phyloP scores from a whole-genome alignment of 1,140 invertebrate genomes.

The Heliconius melpomene region DNA sequence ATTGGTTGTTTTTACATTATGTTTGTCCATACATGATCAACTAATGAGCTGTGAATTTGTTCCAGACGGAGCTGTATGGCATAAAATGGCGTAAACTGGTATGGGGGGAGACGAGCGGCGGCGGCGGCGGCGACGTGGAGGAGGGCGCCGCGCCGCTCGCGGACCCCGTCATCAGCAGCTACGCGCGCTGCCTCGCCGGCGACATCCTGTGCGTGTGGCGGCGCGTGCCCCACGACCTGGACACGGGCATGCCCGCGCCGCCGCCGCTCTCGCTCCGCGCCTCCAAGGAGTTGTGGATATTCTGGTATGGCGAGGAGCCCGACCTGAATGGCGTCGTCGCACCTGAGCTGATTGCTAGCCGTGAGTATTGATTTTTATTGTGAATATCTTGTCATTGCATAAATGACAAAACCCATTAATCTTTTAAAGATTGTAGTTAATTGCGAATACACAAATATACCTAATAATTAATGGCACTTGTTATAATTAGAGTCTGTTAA shows the following conservation, averaged over 20 bases:
- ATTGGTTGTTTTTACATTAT: too few species aligned
- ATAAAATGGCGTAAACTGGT: conserved; percentile 99
- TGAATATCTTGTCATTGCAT: too few species aligned
- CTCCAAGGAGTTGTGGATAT: conserved; percentile 98
- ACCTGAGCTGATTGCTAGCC: conserved; percentile 88
- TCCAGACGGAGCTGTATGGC: conserved; percentile 97
- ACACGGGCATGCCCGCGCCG: conserved; percentile 82
- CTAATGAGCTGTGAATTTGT: conserved; percentile 8
- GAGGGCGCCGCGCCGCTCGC: conserved; percentile 88
- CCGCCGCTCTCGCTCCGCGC: conserved; percentile 88
- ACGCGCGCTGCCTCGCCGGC: conserved; percentile 94
- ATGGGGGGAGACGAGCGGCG: conserved; percentile 87
- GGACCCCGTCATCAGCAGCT: conserved; percentile 96
- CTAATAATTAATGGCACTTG: not conserved
- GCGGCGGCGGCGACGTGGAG: conserved; percentile 77
- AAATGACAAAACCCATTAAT: not conserved
- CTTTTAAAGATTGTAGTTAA: too few species aligned
- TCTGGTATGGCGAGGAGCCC: conserved; percentile 99
- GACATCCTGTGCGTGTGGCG: conserved; percentile 99
- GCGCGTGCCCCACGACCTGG: conserved; percentile 86
- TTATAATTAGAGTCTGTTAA: not conserved
- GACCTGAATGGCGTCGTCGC: conserved; percentile 92
- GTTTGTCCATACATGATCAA: not conserved
- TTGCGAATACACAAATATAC: too few species aligned
- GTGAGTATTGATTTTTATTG: conserved; percentile 80